Evolutionary conservation across 2,113 vertebrate species (phyloP).

Genomic region (Glaucomys volans): DNA sequence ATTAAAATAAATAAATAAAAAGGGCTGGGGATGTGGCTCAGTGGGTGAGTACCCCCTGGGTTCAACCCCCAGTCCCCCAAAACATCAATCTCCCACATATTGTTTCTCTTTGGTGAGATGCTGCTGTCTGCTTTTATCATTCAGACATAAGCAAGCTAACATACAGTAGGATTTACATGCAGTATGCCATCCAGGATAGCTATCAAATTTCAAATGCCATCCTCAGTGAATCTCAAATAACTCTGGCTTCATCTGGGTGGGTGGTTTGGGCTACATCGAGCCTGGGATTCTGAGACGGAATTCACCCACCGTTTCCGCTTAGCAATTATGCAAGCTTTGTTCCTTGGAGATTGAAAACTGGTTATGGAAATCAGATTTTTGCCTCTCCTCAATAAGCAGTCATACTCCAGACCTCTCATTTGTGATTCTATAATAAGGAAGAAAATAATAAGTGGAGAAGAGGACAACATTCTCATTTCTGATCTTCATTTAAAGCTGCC

Average conservation of each 20-base stretch:
- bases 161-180: constrained; percentile 63
- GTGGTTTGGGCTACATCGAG: not conserved
- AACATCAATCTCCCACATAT: not conserved
- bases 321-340: not conserved
- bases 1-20: too few species aligned
- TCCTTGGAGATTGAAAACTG: not conserved
- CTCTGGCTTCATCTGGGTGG: not conserved
- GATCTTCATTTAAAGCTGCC: constrained; percentile 51
- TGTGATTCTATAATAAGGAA: constrained; percentile 58
- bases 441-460: constrained; percentile 29
- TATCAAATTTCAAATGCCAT: constrained; percentile 71
- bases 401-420: constrained; percentile 58
- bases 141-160: constrained; percentile 48
- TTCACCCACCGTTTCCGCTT: not conserved
- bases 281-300: not conserved
- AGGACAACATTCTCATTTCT: constrained; percentile 46
- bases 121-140: constrained; percentile 19
- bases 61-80: too few species aligned
- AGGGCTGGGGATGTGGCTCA: too few species aligned
- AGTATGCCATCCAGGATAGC: constrained; percentile 63
- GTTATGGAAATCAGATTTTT: constrained; percentile 66
- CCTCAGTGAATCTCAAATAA: constrained; percentile 7
- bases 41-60: too few species aligned
- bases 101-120: constrained; percentile 54
- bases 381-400: constrained; percentile 65